A percentile compares a stretch with the other conserved stretches of the same genome.
Conservation (phyloP, 2,888 invertebrate genomes). For the Cataglyphis altisquamis region DNA sequence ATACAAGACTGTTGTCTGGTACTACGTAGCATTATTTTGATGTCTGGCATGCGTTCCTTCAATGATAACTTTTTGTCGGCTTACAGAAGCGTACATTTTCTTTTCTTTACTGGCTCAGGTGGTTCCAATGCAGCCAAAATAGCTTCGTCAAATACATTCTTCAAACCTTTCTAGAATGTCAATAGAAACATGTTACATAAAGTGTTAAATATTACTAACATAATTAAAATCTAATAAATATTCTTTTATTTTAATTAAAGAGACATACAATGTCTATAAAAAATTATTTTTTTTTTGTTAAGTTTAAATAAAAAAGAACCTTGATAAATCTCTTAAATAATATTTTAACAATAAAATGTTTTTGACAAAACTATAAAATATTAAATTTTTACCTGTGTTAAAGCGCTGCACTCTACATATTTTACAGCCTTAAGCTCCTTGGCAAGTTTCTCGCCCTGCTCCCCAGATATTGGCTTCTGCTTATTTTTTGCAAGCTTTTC, state of each 20-base stretch:
- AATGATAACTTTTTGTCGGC: conserved; percentile 56
- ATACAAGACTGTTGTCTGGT: conserved; percentile 59
- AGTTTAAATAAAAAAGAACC: background rate
- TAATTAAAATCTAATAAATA: conserved; percentile 1
- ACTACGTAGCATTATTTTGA: conserved; percentile 60
- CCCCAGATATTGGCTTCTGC: conserved; percentile 98
- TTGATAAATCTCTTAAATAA: background rate
- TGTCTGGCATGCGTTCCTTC: conserved; percentile 57
- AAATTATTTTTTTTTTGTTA: background rate
- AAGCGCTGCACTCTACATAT: conserved; percentile 99
- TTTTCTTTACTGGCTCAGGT: conserved; percentile 97
- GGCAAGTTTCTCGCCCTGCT: conserved; percentile 98
- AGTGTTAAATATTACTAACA: background rate
- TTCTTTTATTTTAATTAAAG: background rate
- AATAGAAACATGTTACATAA: background rate
- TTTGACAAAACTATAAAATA: background rate
- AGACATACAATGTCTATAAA: background rate
- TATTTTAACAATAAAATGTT: background rate
- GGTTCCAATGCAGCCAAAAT: conserved; percentile 99
- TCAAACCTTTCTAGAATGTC: conserved; percentile 94
- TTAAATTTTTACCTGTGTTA: conserved; percentile 92
- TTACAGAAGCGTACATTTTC: conserved; percentile 94
- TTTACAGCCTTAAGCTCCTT: conserved; percentile 99
- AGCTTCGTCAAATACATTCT: conserved; percentile 99
- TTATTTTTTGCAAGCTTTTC: conserved; percentile 99